These are phyloP conservation scores for Pyrgilauda ruficollis DNA, from an alignment of 2,113 vertebrate genomes.

Conservation along the genomic window DNA sequence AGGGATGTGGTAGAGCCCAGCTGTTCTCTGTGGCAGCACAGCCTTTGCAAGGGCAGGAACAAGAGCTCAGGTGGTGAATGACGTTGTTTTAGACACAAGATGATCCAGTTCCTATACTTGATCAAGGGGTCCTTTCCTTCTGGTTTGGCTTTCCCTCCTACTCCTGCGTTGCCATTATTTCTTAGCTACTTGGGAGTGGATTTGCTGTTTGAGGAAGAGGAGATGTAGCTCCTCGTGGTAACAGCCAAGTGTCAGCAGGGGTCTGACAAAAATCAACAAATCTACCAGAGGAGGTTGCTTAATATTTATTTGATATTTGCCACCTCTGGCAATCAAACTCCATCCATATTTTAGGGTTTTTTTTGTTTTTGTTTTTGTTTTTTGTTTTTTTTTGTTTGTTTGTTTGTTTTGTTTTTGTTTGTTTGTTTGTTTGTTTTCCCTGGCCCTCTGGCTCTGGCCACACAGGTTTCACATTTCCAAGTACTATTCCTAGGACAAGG, in stretches of 20 bases:
- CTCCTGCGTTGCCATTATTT: neutral
- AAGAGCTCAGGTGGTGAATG: neutral
- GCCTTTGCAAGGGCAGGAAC: neutral
- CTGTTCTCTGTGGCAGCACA: neutral
- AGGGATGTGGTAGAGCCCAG: neutral
- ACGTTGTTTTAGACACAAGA: neutral
- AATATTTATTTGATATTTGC: neutral
- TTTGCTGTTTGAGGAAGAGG: neutral
- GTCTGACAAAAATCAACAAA: neutral
- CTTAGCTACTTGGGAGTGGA: neutral
- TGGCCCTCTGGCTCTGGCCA: neutral
- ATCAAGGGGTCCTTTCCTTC: neutral
- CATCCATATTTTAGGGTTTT: neutral
- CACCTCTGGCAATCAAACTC: neutral
- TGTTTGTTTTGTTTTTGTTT: too few species aligned
- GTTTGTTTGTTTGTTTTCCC: fast-evolving
- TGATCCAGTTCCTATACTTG: neutral
- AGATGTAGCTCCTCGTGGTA: neutral
- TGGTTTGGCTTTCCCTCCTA: neutral
- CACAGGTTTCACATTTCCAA: neutral
- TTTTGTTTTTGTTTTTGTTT: too few species aligned
- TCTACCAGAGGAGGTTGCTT: neutral
- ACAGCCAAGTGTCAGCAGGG: neutral
- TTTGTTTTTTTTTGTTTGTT: too few species aligned
- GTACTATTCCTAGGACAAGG: neutral